Conservation (phyloP, 2,797 vertebrate species). For the Schizothorax lantsangensis region DNA sequence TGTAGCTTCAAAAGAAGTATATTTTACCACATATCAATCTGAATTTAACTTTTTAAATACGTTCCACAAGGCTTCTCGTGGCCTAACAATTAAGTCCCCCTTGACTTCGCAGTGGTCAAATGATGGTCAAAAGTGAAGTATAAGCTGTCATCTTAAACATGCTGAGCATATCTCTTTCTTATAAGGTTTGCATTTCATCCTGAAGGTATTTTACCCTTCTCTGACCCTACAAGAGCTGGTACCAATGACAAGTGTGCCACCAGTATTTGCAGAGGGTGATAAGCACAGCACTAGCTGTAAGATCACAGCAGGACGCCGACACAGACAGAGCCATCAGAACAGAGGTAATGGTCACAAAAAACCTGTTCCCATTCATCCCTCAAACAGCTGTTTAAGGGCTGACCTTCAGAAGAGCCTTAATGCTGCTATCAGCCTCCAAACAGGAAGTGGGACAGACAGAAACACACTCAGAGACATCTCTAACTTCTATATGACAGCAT, state of each 20-base stretch:
- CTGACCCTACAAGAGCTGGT: slow-evolving; percentile 28
- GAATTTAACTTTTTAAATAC: neutral
- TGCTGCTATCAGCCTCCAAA: slow-evolving; percentile 34
- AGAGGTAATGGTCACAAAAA: slow-evolving; percentile 32
- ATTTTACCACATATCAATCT: neutral
- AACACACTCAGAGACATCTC: slow-evolving; percentile 13
- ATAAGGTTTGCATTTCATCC: neutral
- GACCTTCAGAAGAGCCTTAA: slow-evolving; percentile 44
- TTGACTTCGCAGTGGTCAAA: neutral
- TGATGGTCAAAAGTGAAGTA: neutral
- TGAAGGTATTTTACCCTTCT: slow-evolving; percentile 22
- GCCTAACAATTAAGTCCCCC: neutral
- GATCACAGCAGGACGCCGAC: slow-evolving; percentile 27
- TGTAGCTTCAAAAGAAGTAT: neutral
- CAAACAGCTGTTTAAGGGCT: slow-evolving; percentile 44
- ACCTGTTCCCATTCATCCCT: slow-evolving; percentile 26
- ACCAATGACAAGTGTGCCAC: slow-evolving; percentile 29
- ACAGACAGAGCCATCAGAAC: slow-evolving; percentile 5
- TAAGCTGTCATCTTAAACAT: neutral
- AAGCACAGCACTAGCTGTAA: neutral
- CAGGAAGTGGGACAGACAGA: slow-evolving; percentile 17
- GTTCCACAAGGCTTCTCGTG: neutral
- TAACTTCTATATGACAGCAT: slow-evolving; percentile 19
- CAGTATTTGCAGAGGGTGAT: slow-evolving; percentile 26
- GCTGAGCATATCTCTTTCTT: slow-evolving; percentile 1